Base-by-base conservation (phyloP, 2,888 invertebrate genomes). In the Oligia latruncula region DNA sequence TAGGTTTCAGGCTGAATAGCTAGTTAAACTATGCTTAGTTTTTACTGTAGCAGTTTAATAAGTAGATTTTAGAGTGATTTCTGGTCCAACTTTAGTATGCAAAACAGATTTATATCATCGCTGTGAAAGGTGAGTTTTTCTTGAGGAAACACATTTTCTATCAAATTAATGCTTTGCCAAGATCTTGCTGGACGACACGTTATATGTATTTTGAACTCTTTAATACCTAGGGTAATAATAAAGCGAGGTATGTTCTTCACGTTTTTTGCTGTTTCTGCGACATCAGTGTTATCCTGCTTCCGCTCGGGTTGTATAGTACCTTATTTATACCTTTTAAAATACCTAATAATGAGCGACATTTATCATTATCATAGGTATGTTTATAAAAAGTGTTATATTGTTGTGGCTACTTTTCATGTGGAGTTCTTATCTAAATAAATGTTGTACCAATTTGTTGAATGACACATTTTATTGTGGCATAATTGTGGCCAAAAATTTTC, bases 271-370 rank as follows among this genome's bases (percentile, higher is more conserved):
- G 6, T 64, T n/a, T 8, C 4, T 43, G 13, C 2, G 0, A 20
- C 35, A 35, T 46, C 0, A 43, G 17, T 29, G 4, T 20, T 66
- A 40, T 0, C 5, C 11, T 43, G 60, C 60, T 35, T 0, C 29
- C 66, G 49, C 66, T 60, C 29, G 1, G 29, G n/a, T 65, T 58
- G 52, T 35, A 29, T 0, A 29, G 60, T 13, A 64, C 55, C n/a
- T 11, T 46, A 46, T n/a, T 43, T 43, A 46, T n/a, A 46, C 1
- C 23, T 40, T 62, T 52, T 4, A 43, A n/a, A 80, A 55, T 40
- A 80, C 15, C 15, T 46, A 40, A 20, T 40, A 68, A 74, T 49
- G 29, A 74, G 43, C 6, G 58, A 76, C 65, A 40, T 82, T 60
- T 82, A 75, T 81, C 81, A 49, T n/a, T n/a, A n/a, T n/a, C n/a